These are phyloP conservation scores for Eupithecia tripunctaria DNA, from an alignment of 2,888 invertebrate genomes.

Conservation along the genomic window DNA sequence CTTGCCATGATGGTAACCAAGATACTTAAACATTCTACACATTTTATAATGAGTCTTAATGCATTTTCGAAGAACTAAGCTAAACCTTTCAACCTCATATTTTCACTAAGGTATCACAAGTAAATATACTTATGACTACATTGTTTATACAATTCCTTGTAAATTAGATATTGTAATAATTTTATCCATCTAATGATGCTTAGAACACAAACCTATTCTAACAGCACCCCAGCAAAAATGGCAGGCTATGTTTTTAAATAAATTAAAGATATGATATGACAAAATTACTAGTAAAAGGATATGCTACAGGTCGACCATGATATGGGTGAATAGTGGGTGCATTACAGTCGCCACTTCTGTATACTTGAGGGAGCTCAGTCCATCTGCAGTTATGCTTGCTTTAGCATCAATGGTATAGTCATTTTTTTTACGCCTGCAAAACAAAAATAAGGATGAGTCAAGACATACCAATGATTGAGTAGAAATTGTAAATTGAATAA, in stretches of 20 bases:
- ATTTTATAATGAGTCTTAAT: not conserved
- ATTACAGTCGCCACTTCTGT: constrained; percentile 83
- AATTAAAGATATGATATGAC: constrained; percentile 37
- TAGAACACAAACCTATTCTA: constrained; percentile 23
- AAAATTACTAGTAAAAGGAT: constrained; percentile 44
- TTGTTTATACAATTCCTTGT: constrained; percentile 7
- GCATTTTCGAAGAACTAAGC: not conserved
- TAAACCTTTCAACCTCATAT: not conserved
- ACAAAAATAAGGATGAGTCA: constrained; percentile 9
- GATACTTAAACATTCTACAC: not conserved
- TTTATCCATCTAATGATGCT: not conserved
- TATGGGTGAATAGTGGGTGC: constrained; percentile 86
- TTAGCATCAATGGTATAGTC: constrained; percentile 74
- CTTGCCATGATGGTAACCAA: not conserved
- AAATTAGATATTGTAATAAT: not conserved
- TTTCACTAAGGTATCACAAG: constrained; percentile 4
- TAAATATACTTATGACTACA: not conserved
- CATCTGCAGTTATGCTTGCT: constrained; percentile 83
- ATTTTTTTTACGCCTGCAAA: constrained; percentile 78
- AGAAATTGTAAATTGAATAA: not conserved
- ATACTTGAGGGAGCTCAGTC: constrained; percentile 85
- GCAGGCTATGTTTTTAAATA: constrained; percentile 18
- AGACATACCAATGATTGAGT: not conserved
- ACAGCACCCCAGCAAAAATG: constrained; percentile 18
- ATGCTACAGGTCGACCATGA: constrained; percentile 83